phyloP scores from a whole-genome alignment of 2,113 vertebrate genomes.

The Gadus macrocephalus region DNA sequence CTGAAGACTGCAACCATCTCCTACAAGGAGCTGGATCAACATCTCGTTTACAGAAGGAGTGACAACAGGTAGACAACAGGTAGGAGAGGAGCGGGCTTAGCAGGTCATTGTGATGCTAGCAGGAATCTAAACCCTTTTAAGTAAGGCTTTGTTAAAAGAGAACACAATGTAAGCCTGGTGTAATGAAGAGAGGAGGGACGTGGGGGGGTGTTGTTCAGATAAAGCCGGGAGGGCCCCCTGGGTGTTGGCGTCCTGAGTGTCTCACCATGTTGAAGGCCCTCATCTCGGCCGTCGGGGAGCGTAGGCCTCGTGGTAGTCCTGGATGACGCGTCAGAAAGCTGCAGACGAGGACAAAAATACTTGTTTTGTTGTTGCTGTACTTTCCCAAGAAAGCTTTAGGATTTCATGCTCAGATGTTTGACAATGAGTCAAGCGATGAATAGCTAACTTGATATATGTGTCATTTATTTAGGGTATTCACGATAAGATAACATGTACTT shows the following conservation, averaged over 20 bases:
- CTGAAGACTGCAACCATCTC: neutral
- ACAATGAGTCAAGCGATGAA: too few species aligned
- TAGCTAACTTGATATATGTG: too few species aligned
- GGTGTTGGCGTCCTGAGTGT: neutral
- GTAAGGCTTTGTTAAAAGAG: neutral
- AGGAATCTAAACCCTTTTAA: slow-evolving; percentile 3
- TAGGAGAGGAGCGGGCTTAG: neutral
- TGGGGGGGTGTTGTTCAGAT: neutral
- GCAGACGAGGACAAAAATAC: neutral
- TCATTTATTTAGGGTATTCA: too few species aligned
- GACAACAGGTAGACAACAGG: neutral
- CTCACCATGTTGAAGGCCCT: slow-evolving; percentile 94
- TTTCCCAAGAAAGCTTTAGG: too few species aligned
- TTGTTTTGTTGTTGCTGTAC: too few species aligned
- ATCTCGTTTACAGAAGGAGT: slow-evolving; percentile 18
- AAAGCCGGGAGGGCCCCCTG: neutral
- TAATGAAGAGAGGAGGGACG: too few species aligned
- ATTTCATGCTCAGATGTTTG: too few species aligned
- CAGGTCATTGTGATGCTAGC: slow-evolving; percentile 2
- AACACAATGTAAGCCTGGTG: neutral
- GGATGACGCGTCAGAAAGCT: slow-evolving; percentile 79
- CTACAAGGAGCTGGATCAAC: slow-evolving; percentile 15
- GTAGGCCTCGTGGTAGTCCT: slow-evolving; percentile 82
- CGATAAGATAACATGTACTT: too few species aligned
- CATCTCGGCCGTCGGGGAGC: slow-evolving; percentile 82